Percentiles rank a stretch among this genome's conserved stretches.
phyloP scores from a whole-genome alignment of 2,113 vertebrate genomes.

The Bucco capensis region DNA sequence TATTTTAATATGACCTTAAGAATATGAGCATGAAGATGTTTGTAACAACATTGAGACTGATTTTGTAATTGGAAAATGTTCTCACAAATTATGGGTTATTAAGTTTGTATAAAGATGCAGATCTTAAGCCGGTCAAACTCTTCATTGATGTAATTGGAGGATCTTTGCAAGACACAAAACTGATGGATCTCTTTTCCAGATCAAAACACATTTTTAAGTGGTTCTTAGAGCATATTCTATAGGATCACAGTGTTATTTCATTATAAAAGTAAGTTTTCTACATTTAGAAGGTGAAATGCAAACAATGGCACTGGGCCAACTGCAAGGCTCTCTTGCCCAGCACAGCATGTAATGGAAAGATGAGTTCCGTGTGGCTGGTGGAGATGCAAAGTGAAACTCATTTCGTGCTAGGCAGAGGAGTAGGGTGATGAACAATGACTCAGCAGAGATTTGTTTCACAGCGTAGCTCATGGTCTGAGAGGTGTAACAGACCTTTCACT shows the following conservation, averaged over 20 bases:
- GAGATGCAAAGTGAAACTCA: not conserved
- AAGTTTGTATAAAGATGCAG: not conserved
- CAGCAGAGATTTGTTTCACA: not conserved
- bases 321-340: not conserved
- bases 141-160: not conserved
- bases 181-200: not conserved
- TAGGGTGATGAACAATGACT: rapidly evolving
- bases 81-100: slow-evolving; percentile 29
- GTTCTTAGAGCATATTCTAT: not conserved
- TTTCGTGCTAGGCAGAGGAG: not conserved
- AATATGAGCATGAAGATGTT: slow-evolving; percentile 4
- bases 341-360: not conserved
- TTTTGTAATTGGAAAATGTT: slow-evolving; percentile 13
- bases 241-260: not conserved
- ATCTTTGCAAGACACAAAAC: not conserved
- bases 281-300: not conserved
- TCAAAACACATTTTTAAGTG: not conserved
- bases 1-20: slow-evolving; percentile 22
- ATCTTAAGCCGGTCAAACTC: not conserved
- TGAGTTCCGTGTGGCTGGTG: not conserved
- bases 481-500: not conserved
- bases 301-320: too few relatives aligned
- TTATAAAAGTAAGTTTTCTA: not conserved
- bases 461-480: not conserved
- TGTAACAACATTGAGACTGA: not conserved